Base-by-base conservation (phyloP, 2,797 vertebrate species). In the Furcifer pardalis region DNA sequence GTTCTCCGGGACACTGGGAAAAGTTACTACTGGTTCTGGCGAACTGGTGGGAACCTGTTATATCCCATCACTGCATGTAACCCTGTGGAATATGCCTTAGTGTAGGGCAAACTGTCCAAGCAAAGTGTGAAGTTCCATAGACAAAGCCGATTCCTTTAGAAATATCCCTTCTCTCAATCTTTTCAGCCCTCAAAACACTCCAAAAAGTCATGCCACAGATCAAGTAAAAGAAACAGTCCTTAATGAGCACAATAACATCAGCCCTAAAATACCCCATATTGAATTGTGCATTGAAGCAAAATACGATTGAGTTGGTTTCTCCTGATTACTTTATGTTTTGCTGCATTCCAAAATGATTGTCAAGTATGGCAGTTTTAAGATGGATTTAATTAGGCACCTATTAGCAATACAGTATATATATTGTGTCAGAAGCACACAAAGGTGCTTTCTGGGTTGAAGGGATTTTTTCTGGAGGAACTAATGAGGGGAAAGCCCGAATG, bases 101-200 rank as follows among this genome's bases (percentile, higher is more conserved):
- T 76, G 9, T 40, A 23, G 35, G 1, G 79, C 27, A 77, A 62
- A 46, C n/a, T 35, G 17, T 35, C 25, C 19, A 75, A 81, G 78
- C 35, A 42, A 59, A 68, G 27, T 10, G 2, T 49, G 27, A 21
- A 27, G 27, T 66, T 85, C 62, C 44, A 56, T 15, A 59, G 5
- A 35, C 8, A 76, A 40, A 68, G 40, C 30, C 37, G 32, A 56
- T 19, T 42, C 46, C 32, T 73, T 75, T 59, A 35, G 35, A 69
- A 75, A 78, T 19, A 7, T 52, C 52, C 52, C 19, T 56, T 56
- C 37, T 59, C 49, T 77, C 74, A 69, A 35, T 37, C 42, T 30
- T 9, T 81, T 63, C 73, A 81, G 37, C 44, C 69, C 60, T 66
- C 77, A 66, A 9, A 85, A n/a, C n/a, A 59, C 74, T 86, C 73